These are phyloP conservation scores for Drosophila lacicola DNA, from an alignment of 2,888 invertebrate genomes.

Conservation along the genomic window DNA sequence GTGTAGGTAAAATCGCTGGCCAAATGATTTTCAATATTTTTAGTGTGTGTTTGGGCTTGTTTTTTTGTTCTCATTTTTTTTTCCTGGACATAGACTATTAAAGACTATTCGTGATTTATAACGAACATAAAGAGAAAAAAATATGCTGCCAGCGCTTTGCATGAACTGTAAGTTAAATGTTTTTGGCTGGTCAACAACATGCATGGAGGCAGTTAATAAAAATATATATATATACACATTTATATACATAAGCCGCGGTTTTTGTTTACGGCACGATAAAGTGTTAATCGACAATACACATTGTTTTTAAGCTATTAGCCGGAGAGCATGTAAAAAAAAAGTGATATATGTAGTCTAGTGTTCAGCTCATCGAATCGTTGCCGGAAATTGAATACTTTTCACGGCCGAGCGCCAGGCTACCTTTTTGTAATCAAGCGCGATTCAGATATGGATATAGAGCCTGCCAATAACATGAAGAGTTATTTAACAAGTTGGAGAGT, in stretches of 20 bases:
- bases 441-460: too few relatives aligned
- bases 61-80: not conserved
- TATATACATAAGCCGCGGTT: constrained; percentile 19
- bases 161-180: constrained; percentile 57
- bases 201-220: constrained; percentile 16
- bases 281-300: constrained; percentile 51
- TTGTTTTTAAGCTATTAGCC: constrained; percentile 20
- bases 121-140: constrained; percentile 33
- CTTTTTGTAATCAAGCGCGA: too few relatives aligned
- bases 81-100: constrained; percentile 58
- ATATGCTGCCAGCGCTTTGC: constrained; percentile 3
- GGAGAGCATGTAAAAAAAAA: not conserved
- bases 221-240: not conserved
- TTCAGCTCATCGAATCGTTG: too few relatives aligned
- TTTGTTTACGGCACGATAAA: constrained; percentile 43
- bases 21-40: constrained; percentile 61
- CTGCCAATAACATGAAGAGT: too few relatives aligned
- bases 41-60: not conserved
- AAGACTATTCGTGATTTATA: constrained; percentile 76
- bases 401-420: not conserved
- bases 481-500: too few relatives aligned
- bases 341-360: constrained; percentile 9
- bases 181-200: constrained; percentile 33
- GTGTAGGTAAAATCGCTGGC: constrained; percentile 40
- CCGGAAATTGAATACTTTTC: constrained; percentile 9